These are phyloP conservation scores for Melieria omissa DNA, from an alignment of 2,888 invertebrate species.

Conservation along the genomic window DNA sequence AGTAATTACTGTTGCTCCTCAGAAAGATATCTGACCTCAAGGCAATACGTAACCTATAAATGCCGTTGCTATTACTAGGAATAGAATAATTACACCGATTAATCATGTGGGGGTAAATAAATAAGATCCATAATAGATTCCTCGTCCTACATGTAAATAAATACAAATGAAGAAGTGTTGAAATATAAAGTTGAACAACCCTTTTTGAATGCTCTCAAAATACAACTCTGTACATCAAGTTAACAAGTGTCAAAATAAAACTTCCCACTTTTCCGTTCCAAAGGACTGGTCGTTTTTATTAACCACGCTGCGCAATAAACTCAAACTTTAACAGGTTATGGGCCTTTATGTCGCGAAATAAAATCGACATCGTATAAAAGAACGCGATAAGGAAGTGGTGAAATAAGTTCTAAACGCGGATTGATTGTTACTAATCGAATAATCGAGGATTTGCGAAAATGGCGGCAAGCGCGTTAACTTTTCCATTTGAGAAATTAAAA, in stretches of 20 bases:
- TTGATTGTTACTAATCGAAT: not conserved
- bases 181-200: too few species aligned
- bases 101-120: conserved; percentile 72
- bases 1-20: conserved; percentile 84
- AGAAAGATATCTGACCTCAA: conserved; percentile 85
- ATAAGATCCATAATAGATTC: conserved; percentile 70
- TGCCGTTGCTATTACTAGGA: conserved; percentile 76
- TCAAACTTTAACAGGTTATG: conserved; percentile 2
- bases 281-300: too few species aligned
- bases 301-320: too few species aligned
- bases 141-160: conserved; percentile 76
- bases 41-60: conserved; percentile 83
- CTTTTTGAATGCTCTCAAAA: too few species aligned
- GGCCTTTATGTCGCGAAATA: not conserved
- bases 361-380: not conserved
- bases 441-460: conserved; percentile 3
- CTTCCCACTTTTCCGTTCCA: too few species aligned
- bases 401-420: not conserved
- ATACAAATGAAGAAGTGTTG: conserved; percentile 74
- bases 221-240: too few species aligned
- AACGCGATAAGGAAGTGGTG: not conserved
- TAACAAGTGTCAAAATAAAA: too few species aligned
- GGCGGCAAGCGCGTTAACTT: not conserved
- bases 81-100: conserved; percentile 74
- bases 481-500: too few species aligned